These are phyloP conservation scores for Castor canadensis DNA, from an alignment of 2,113 vertebrate species.

Conservation along the genomic window DNA sequence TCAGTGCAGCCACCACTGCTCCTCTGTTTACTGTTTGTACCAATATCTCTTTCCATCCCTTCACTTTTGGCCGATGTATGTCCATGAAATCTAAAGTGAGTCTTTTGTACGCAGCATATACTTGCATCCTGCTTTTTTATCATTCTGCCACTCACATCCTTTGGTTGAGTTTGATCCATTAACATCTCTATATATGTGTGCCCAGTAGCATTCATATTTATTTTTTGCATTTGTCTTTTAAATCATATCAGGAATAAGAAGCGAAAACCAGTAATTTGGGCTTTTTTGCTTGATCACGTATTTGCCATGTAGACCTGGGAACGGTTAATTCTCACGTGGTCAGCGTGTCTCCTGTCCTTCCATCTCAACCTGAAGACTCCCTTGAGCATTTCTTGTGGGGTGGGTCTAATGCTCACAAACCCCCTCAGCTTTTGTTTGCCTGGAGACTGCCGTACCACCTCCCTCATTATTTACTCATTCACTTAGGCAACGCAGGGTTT, in stretches of 20 bases:
- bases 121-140: not conserved
- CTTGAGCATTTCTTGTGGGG: not conserved
- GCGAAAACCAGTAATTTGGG: not conserved
- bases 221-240: not conserved
- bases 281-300: not conserved
- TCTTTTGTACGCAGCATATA: not conserved
- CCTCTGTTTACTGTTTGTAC: not conserved
- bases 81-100: not conserved
- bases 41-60: not conserved
- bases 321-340: fast-evolving
- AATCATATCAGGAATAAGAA: not conserved
- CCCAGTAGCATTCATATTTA: not conserved
- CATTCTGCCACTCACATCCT: not conserved
- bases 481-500: too few species aligned
- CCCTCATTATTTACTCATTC: too few species aligned
- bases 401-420: too few species aligned
- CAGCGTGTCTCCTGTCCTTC: too few species aligned
- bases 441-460: not conserved
- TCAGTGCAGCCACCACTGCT: not conserved
- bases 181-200: not conserved
- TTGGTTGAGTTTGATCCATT: not conserved
- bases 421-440: not conserved
- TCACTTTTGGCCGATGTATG: not conserved
- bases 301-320: too few species aligned
- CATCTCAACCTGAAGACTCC: too few species aligned